These are phyloP conservation scores for Bombyx huttoni DNA, from an alignment of 2,888 invertebrate genomes.

Conservation along the genomic window DNA sequence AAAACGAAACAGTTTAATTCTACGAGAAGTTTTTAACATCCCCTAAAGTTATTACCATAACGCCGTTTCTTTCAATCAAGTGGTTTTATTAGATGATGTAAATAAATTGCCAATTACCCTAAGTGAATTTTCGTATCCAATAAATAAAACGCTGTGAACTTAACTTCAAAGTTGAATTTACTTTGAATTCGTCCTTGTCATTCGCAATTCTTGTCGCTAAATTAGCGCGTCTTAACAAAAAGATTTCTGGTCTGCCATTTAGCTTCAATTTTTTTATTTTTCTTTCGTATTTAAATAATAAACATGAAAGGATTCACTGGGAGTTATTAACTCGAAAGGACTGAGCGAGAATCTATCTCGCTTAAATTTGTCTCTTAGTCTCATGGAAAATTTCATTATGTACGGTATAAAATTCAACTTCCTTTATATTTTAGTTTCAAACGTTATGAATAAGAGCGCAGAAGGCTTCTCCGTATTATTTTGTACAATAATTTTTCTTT, in stretches of 20 bases:
- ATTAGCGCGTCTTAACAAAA: conserved; percentile 31
- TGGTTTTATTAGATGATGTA: conserved; percentile 3
- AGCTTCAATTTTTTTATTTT: conserved; percentile 23
- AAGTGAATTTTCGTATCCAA: conserved; percentile 8
- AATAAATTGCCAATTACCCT: conserved; percentile 10
- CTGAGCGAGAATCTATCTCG: conserved; percentile 12
- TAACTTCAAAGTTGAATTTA: conserved; percentile 6
- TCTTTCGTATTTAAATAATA: conserved; percentile 15
- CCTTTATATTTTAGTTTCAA: too few species aligned
- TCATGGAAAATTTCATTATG: neutral
- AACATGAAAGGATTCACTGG: conserved; percentile 13
- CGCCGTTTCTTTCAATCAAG: conserved; percentile 6
- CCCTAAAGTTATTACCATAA: neutral
- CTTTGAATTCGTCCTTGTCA: conserved; percentile 20
- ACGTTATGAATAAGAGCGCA: too few species aligned
- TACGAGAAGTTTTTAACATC: neutral
- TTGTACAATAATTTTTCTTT: too few species aligned
- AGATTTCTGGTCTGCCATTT: conserved; percentile 14
- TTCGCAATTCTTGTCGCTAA: conserved; percentile 30
- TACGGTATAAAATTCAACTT: neutral
- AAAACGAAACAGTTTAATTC: neutral
- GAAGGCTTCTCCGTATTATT: too few species aligned
- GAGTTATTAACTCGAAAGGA: conserved; percentile 19
- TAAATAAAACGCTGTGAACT: conserved; percentile 8
- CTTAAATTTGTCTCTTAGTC: conserved; percentile 12